Evolutionary conservation across 2,888 invertebrate genomes (phyloP).

Genomic region (Macroteleia sp.): DNA sequence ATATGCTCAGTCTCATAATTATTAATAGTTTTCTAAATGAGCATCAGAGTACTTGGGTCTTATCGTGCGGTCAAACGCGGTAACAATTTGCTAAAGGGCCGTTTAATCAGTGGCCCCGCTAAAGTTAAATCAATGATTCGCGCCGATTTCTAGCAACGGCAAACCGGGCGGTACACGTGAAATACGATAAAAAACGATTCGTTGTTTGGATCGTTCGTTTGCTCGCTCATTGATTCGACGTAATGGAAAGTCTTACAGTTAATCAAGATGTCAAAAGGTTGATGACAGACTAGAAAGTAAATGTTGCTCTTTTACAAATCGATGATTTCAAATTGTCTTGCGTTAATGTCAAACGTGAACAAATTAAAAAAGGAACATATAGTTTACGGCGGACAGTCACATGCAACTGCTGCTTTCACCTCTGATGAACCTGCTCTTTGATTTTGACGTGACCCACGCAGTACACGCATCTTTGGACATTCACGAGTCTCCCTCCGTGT

Average conservation of each 20-base stretch:
- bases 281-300: constrained; percentile 36
- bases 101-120: no score
- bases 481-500: constrained; percentile 18
- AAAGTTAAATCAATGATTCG: no score
- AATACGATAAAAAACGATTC: constrained; percentile 10
- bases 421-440: constrained; percentile 15
- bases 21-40: constrained; percentile 46
- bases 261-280: constrained; percentile 33
- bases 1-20: constrained; percentile 48
- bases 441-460: constrained; percentile 23
- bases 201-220: constrained; percentile 27
- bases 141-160: background rate
- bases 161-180: background rate
- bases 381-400: constrained; percentile 19
- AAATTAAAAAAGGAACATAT: constrained; percentile 54
- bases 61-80: no score
- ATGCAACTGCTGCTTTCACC: constrained; percentile 26
- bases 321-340: no score
- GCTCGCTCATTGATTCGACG: background rate
- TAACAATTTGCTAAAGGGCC: background rate
- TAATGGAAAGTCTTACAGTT: constrained; percentile 1
- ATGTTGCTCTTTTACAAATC: no score
- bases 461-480: constrained; percentile 25
- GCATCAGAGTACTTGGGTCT: constrained; percentile 35
- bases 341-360: constrained; percentile 7